Base-by-base conservation (phyloP, 2,888 invertebrate species). In the Homarus gammarus region DNA sequence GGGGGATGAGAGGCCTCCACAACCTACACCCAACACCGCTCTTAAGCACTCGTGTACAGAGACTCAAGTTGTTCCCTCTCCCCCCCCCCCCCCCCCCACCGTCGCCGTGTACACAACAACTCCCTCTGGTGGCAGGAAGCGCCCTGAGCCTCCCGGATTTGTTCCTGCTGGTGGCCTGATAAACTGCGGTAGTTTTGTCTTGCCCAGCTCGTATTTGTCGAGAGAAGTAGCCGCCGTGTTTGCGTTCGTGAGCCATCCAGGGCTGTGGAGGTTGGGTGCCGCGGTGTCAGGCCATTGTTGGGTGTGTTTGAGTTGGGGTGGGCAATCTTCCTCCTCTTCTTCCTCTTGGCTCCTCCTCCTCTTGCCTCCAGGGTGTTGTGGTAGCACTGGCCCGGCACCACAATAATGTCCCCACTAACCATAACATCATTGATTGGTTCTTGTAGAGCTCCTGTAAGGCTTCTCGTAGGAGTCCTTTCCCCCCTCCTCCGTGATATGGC, bases 191-290 rank as follows among this genome's bases (percentile, higher is more conserved):
- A 31, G 18, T 82, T 68, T 33, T 44, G 31, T 49, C 49, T 22
- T 82, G 31, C 68, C 64, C 75, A 2, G 68, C 18, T 40, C 27
- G 27, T 82, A 44, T 70, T 82, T 68, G 68, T 68, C 18, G 44
- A 82, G 82, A 31, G 70, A 64, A 73, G 38, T 22, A 36, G 73
- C 22, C 12, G 15, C 73, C 5, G 38, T 75, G 75, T 75, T 75
- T 75, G 75, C 22, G 31, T 75, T n/a, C 44, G 44, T 75, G 40
- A 22, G n/a, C 3, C 64, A 6, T 64, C 64, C n/a, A 27, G 22
- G 61, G 61, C 27, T 2, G 61, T 5, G 3, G 6, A 6, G 27
- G 10, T 6, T 5, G 27, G 0, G 18, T 27, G 3, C 6, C 12
- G 27, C 61, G 2, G 61, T 64, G 27, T n/a, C 27, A 64, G 27